A percentile compares a stretch with the other conserved stretches of the same genome.
phyloP scores from a whole-genome alignment of 2,888 invertebrate genomes.

The Lasiommata megera region DNA sequence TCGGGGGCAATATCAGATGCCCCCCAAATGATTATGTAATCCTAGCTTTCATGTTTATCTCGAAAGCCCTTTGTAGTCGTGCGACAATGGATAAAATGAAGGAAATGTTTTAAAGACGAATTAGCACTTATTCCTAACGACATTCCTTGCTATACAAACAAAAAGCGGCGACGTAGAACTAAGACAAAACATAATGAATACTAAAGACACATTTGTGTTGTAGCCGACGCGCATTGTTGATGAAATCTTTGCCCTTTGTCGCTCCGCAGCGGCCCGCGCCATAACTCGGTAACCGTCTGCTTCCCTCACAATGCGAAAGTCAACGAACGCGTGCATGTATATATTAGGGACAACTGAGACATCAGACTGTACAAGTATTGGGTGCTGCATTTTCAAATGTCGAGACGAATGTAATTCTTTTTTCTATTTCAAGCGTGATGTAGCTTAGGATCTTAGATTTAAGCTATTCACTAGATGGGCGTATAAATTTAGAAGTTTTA shows the following conservation, averaged over 20 bases:
- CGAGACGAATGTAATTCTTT: too few relatives aligned
- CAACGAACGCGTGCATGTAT: constrained; percentile 30
- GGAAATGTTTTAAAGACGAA: neutral
- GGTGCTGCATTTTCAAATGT: too few relatives aligned
- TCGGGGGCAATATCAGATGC: too few relatives aligned
- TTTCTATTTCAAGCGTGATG: too few relatives aligned
- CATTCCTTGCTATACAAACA: constrained; percentile 1
- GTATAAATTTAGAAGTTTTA: too few relatives aligned
- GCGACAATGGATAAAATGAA: neutral
- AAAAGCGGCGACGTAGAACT: neutral
- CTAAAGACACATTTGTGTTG: neutral
- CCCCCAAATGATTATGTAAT: too few relatives aligned
- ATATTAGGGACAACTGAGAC: constrained; percentile 15
- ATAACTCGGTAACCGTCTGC: constrained; percentile 29
- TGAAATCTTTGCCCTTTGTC: constrained; percentile 27
- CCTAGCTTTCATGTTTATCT: too few relatives aligned
- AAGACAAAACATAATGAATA: constrained; percentile 24
- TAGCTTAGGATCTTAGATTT: too few relatives aligned
- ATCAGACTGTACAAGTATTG: neutral
- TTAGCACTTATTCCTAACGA: neutral
- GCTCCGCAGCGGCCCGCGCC: constrained; percentile 21
- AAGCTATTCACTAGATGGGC: too few relatives aligned
- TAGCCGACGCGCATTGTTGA: constrained; percentile 22
- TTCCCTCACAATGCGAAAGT: constrained; percentile 33
- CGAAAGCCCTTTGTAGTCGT: neutral